These are phyloP conservation scores for Caenorhabditis angaria DNA, from an alignment of 2,888 invertebrate genomes.

Conservation along the genomic window DNA sequence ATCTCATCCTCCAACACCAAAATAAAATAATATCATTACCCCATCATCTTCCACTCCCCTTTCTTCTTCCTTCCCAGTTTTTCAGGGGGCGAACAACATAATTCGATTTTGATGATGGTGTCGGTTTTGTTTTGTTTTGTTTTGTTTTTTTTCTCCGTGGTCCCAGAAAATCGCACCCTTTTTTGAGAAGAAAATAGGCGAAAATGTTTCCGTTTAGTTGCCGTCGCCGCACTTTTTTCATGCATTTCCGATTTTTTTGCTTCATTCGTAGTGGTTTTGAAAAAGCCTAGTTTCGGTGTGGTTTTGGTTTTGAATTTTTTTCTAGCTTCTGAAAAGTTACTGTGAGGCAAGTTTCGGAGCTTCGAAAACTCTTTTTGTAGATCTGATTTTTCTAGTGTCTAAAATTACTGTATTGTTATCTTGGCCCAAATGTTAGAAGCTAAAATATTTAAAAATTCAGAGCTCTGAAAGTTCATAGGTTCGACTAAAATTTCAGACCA, in stretches of 20 bases:
- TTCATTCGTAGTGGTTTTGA: neutral
- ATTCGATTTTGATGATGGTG: neutral
- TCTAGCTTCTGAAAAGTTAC: too few species aligned
- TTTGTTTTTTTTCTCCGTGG: neutral
- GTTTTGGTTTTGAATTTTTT: neutral
- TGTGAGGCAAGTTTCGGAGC: too few species aligned
- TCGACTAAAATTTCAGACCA: conserved; percentile 10
- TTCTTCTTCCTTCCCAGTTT: neutral
- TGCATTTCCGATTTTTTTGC: conserved; percentile 3
- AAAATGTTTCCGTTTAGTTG: conserved; percentile 1
- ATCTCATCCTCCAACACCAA: neutral
- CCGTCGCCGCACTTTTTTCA: conserved; percentile 1
- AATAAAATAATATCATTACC: neutral
- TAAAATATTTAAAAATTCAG: too few species aligned
- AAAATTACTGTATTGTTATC: too few species aligned
- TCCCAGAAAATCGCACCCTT: neutral
- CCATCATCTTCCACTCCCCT: neutral
- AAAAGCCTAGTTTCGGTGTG: neutral
- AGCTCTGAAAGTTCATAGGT: too few species aligned
- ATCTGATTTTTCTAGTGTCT: too few species aligned
- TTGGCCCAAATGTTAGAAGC: too few species aligned
- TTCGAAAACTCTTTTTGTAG: too few species aligned
- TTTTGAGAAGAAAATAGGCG: neutral
- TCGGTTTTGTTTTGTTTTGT: too few species aligned
- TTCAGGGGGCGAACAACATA: neutral